Evolutionary conservation across 2,113 vertebrate species (phyloP).

Genomic region (Apistogramma diplotaenia): DNA sequence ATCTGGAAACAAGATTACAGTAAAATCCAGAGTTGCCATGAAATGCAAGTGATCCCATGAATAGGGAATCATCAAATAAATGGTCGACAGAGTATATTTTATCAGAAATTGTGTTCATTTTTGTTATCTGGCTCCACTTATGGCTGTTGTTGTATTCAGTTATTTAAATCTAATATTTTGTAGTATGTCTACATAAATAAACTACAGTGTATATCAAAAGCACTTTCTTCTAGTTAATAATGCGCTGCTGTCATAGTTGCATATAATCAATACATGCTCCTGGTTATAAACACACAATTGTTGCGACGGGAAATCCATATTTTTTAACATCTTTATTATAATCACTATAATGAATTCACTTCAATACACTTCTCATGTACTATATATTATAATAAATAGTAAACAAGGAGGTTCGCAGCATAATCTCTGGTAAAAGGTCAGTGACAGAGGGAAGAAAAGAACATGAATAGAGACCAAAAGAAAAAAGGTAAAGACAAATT

Average conservation of each 20-base stretch:
- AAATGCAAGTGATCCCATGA: not conserved
- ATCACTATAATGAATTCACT: not conserved
- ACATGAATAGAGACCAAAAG: not conserved
- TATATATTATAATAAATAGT: not conserved
- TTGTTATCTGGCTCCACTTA: not conserved
- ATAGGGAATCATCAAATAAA: not conserved
- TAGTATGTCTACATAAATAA: not conserved
- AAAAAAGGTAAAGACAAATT: not conserved
- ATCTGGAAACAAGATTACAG: not conserved
- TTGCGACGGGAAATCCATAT: not conserved
- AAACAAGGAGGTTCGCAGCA: not conserved
- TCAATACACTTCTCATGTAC: not conserved
- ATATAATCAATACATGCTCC: not conserved
- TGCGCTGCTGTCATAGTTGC: not conserved
- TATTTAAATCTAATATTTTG: not conserved
- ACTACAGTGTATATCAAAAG: not conserved
- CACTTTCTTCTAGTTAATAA: conserved; percentile 1
- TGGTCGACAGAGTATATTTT: not conserved
- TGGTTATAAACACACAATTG: not conserved
- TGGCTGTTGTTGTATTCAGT: not conserved
- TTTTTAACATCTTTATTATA: not conserved
- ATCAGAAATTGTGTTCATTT: not conserved
- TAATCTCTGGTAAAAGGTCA: not conserved
- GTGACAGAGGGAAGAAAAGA: not conserved
- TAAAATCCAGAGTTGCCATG: too few relatives aligned